Percentiles rank a stretch among this genome's conserved stretches.
phyloP scores from a whole-genome alignment of 2,113 vertebrate genomes.

The Solenodon paradoxus region DNA sequence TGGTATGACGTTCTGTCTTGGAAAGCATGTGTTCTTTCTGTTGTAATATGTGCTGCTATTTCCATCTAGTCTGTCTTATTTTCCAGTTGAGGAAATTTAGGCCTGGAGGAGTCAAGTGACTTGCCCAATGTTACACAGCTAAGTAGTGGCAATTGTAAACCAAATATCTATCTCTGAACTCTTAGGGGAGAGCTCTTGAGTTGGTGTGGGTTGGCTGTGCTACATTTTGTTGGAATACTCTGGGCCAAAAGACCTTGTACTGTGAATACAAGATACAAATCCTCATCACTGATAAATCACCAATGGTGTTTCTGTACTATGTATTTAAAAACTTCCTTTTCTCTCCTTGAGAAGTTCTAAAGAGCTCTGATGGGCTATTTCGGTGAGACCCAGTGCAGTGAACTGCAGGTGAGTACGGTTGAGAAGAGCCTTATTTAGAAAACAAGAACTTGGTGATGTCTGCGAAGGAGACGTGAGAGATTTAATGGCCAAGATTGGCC shows the following conservation, averaged over 20 bases:
- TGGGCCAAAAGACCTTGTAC: neutral
- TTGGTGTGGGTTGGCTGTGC: neutral
- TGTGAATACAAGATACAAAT: neutral
- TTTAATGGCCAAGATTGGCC: neutral
- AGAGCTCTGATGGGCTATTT: conserved; percentile 78
- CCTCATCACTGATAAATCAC: neutral
- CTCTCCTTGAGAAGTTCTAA: conserved; percentile 77
- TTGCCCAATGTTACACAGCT: neutral
- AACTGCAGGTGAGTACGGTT: conserved; percentile 73
- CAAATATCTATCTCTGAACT: conserved; percentile 10
- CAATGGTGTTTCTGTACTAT: neutral
- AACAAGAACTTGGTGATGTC: neutral
- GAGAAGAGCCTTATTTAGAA: neutral
- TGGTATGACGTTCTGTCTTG: neutral
- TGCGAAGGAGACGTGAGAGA: neutral
- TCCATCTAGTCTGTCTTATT: neutral
- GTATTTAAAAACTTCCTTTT: conserved; percentile 58
- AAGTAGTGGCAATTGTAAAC: conserved; percentile 7
- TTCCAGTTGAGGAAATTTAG: conserved; percentile 29
- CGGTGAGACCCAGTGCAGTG: conserved; percentile 75
- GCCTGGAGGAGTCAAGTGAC: conserved; percentile 7
- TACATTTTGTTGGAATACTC: neutral
- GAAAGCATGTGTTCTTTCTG: neutral
- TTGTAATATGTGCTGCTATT: neutral
- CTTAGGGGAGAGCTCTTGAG: no score